Evolutionary conservation across 2,888 invertebrate genomes (phyloP), one percentile per base, ranked within the genome.

Genomic region (Cantharis rustica): DNA sequence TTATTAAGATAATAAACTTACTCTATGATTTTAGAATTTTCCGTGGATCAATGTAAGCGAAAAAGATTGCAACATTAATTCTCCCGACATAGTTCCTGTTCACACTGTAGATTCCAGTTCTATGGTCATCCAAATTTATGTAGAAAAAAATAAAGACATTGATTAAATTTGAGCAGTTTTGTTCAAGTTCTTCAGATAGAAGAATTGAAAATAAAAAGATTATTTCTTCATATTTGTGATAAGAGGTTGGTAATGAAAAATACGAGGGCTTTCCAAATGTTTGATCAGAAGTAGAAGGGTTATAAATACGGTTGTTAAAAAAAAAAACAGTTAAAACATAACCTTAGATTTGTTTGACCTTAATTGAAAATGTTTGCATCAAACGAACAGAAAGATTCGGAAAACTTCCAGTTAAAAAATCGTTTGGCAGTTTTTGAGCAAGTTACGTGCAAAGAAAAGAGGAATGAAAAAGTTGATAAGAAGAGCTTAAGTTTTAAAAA

Each of bases 21-120:
- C 79, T 79, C 10, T 26, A n/a, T 68, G 70, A 71, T 84, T 84
- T 64, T 79, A 89, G 89, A 81, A 88, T 81, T 90, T 90, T 85
- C 89, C 90, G 20, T 90, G 90, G 90, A 86, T 90, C 62, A 84
- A 85, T 80, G 81, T 87, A 13, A 83, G 85, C 76, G 84, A 86
- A 76, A 81, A 81, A 26, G 81, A 83, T 16, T 72, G 73, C 61
- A 80, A 83, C 70, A 83, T 86, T 70, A 73, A 81, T 61, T 82
- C 83, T 71, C 82, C 86, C 66, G 85, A 86, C 69, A 86, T 91
- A 72, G 81, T 90, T 10, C 90, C 90, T 23, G 61, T 91, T 31
- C 86, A 89, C 80, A 87, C 85, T 61, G 79, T 90, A 23, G 86
- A 88, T 75, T 87, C 86, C 10, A 86, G 89, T 80, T 85, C 86